phyloP scores from a whole-genome alignment of 2,797 vertebrate species.

The Dallia pectoralis region DNA sequence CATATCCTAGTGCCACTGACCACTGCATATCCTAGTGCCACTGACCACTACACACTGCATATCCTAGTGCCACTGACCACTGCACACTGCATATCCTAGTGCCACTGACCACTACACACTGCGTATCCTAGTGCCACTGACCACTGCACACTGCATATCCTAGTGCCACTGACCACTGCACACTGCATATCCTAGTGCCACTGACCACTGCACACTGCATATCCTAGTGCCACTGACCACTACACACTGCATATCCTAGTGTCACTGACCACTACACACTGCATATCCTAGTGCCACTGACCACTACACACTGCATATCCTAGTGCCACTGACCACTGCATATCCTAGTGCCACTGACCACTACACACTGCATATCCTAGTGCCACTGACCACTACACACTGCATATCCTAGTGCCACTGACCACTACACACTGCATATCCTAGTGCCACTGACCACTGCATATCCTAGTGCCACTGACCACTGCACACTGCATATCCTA shows the following conservation, averaged over 20 bases:
- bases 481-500: slow-evolving; percentile 12
- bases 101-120: slow-evolving; percentile 22
- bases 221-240: slow-evolving; percentile 23
- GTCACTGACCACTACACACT: slow-evolving; percentile 22
- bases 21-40: too few species aligned
- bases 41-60: slow-evolving; percentile 14
- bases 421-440: slow-evolving; percentile 22
- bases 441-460: slow-evolving; percentile 24
- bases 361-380: slow-evolving; percentile 13
- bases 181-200: slow-evolving; percentile 10
- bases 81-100: slow-evolving; percentile 15
- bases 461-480: slow-evolving; percentile 26
- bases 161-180: slow-evolving; percentile 24
- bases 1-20: slow-evolving; percentile 24
- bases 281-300: slow-evolving; percentile 24
- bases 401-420: slow-evolving; percentile 21
- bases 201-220: slow-evolving; percentile 28
- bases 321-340: slow-evolving; percentile 25
- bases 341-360: too few species aligned
- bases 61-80: slow-evolving; percentile 23
- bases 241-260: slow-evolving; percentile 15
- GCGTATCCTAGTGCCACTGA: slow-evolving; percentile 24
- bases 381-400: slow-evolving; percentile 22
- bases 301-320: slow-evolving; percentile 19
- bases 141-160: slow-evolving; percentile 19